Conservation (phyloP, 1,140 invertebrate genomes). For the Ceratosolen fusciceps region DNA sequence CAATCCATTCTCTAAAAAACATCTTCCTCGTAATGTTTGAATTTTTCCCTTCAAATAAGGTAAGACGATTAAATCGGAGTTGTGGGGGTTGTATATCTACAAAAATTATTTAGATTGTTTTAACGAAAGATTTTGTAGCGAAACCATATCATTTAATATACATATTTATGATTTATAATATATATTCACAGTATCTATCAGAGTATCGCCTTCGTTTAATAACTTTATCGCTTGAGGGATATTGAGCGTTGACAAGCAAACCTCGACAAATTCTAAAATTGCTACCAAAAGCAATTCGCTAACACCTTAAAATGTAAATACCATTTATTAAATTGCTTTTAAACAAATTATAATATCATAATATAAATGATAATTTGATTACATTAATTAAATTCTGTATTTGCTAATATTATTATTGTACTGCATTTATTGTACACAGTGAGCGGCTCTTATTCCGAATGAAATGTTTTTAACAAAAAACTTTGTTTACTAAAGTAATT, state of each 20-base stretch:
- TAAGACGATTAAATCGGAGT: conserved; percentile 62
- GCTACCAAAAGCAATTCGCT: conserved; percentile 64
- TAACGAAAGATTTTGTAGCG: neutral
- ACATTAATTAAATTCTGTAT: no score
- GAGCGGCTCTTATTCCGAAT: no score
- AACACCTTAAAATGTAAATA: conserved; percentile 54
- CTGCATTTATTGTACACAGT: no score
- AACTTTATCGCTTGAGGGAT: conserved; percentile 72
- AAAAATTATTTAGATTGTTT: conserved; percentile 9
- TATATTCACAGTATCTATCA: conserved; percentile 56
- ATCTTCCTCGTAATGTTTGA: conserved; percentile 66
- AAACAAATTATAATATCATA: no score
- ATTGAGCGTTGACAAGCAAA: conserved; percentile 70
- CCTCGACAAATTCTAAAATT: conserved; percentile 73
- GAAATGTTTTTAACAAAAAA: no score
- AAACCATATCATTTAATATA: neutral
- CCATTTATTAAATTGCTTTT: neutral
- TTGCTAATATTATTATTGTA: no score
- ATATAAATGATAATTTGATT: no score
- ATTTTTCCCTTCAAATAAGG: conserved; percentile 69
- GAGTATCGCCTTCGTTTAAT: conserved; percentile 65
- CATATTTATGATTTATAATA: neutral
- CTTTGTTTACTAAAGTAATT: no score
- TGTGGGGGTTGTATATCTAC: conserved; percentile 56
- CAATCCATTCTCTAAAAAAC: conserved; percentile 64